Percentiles rank a stretch among this genome's conserved stretches.
phyloP scores from a whole-genome alignment of 2,888 invertebrate species.

The Apamea monoglypha region DNA sequence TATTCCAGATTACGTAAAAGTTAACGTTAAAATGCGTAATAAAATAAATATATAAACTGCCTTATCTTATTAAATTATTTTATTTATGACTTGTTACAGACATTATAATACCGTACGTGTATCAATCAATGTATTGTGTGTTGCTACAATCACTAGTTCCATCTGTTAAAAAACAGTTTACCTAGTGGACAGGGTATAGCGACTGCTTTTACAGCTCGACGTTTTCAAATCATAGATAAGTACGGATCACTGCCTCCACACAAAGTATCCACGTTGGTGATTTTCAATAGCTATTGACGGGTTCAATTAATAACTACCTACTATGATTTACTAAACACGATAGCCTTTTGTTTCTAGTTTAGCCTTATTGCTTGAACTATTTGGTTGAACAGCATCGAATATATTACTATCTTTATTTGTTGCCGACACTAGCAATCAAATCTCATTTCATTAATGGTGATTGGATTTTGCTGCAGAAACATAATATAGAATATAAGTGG shows the following conservation, averaged over 20 bases:
- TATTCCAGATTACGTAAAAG: too few species aligned
- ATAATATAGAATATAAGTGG: background rate
- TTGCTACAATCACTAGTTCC: too few species aligned
- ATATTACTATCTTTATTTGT: background rate
- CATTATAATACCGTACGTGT: too few species aligned
- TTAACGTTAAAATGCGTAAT: too few species aligned
- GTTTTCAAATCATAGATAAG: constrained; percentile 21
- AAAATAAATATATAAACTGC: too few species aligned
- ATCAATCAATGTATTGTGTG: too few species aligned
- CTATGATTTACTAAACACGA: constrained; percentile 2
- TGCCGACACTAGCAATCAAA: background rate
- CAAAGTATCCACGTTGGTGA: constrained; percentile 12
- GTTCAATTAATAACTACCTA: constrained; percentile 4
- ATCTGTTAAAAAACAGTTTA: too few species aligned
- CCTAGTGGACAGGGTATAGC: too few species aligned
- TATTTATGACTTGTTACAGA: too few species aligned
- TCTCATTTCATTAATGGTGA: background rate
- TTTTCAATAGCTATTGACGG: constrained; percentile 20
- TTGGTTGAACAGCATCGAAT: background rate
- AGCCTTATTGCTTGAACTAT: background rate
- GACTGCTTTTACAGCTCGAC: background rate
- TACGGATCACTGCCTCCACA: constrained; percentile 18
- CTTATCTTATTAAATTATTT: too few species aligned
- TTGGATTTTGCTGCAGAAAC: background rate
- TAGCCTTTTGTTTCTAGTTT: background rate